Conservation (phyloP, 2,888 invertebrate species). For the Rutpela maculata region DNA sequence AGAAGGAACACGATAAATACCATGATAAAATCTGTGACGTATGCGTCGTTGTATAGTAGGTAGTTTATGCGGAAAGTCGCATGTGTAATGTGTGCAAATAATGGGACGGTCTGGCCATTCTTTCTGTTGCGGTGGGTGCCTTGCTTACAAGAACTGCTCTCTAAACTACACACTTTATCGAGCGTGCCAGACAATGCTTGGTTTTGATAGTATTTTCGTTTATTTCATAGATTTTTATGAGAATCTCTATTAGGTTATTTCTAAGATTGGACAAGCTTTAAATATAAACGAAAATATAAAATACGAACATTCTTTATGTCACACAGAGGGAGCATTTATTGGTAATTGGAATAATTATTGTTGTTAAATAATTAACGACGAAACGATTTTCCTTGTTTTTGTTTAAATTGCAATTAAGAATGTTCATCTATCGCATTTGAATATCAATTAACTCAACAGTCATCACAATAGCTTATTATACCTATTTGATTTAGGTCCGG, state of each 20-base stretch:
- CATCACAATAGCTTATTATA: no score
- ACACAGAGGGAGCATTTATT: no score
- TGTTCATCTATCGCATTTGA: no score
- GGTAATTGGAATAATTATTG: no score
- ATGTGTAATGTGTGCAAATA: slow-evolving; percentile 71
- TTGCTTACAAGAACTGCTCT: slow-evolving; percentile 64
- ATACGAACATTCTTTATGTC: no score
- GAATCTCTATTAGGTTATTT: not conserved
- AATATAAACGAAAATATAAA: not conserved
- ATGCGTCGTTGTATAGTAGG: slow-evolving; percentile 67
- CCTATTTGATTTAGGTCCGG: no score
- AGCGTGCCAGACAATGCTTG: slow-evolving; percentile 67
- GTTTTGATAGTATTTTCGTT: slow-evolving; percentile 54
- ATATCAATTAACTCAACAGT: no score
- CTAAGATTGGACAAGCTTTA: not conserved
- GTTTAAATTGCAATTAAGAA: no score
- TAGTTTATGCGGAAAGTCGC: slow-evolving; percentile 57
- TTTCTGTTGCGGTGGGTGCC: slow-evolving; percentile 64
- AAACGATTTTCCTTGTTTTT: no score
- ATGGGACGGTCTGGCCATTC: slow-evolving; percentile 66
- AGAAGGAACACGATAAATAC: slow-evolving; percentile 66
- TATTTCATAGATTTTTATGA: slow-evolving; percentile 49
- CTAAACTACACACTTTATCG: slow-evolving; percentile 72
- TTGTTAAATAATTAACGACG: no score
- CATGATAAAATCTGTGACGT: slow-evolving; percentile 71